Evolutionary conservation across 2,113 vertebrate genomes (phyloP).

Genomic region (Dasyurus viverrinus): DNA sequence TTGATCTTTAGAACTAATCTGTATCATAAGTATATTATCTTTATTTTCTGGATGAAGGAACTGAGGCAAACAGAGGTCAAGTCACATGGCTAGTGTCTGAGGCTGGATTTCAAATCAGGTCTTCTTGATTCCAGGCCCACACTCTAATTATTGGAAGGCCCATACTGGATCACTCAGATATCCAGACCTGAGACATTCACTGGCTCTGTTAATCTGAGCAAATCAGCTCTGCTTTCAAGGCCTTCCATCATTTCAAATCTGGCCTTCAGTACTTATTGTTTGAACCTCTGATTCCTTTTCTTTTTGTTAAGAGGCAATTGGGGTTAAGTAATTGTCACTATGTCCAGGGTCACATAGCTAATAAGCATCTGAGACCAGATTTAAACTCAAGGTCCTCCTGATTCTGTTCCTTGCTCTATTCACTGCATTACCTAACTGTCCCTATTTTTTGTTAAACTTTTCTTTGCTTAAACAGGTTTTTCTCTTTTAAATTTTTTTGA

Average conservation of each 20-base stretch:
- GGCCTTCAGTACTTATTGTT: neutral
- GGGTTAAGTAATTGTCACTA: neutral
- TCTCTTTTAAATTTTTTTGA: constrained; percentile 66
- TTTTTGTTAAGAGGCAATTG: neutral
- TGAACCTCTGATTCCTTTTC: neutral
- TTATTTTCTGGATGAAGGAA: neutral
- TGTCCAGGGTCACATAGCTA: neutral
- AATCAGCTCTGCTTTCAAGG: neutral
- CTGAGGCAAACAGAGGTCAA: neutral
- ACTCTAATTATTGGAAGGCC: neutral
- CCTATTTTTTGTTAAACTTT: constrained; percentile 57
- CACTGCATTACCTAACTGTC: too few relatives aligned
- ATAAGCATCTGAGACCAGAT: neutral
- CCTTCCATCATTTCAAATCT: neutral
- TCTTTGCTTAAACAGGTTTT: constrained; percentile 79
- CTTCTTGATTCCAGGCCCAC: neutral
- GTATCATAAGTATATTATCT: neutral
- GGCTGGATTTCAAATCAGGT: neutral
- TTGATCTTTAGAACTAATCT: neutral
- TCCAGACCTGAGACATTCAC: neutral
- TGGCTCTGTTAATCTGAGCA: neutral
- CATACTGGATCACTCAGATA: neutral
- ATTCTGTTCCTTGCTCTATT: neutral
- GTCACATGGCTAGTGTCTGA: neutral
- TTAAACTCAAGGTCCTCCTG: neutral